Conservation (phyloP, 1,140 invertebrate species). For the Cherax quadricarinatus region DNA sequence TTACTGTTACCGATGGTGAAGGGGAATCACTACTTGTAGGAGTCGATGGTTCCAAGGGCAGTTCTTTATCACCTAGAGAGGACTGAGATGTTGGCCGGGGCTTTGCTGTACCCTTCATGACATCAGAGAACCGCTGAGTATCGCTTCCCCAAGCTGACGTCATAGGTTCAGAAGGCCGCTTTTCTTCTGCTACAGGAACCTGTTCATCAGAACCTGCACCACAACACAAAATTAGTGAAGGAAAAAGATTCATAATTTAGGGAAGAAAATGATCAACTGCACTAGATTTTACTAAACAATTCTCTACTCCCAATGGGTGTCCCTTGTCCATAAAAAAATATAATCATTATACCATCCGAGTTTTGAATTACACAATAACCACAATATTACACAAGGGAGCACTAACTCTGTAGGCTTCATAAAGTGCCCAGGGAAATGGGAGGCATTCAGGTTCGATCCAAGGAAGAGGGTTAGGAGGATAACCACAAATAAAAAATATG, state of each 20-base stretch:
- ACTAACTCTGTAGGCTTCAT: too few relatives aligned
- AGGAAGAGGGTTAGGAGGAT: too few relatives aligned
- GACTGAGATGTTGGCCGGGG: constrained; percentile 67
- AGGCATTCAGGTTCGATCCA: too few relatives aligned
- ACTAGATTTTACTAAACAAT: too few relatives aligned
- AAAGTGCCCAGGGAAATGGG: too few relatives aligned
- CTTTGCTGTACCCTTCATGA: constrained; percentile 87
- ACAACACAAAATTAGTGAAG: neutral
- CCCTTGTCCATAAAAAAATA: too few relatives aligned
- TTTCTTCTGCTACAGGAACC: constrained; percentile 68
- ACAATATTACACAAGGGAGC: too few relatives aligned
- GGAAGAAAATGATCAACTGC: neutral
- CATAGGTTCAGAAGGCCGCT: constrained; percentile 32
- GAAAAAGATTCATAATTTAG: neutral
- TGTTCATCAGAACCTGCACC: constrained; percentile 68
- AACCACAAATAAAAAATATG: too few relatives aligned
- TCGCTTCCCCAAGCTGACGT: constrained; percentile 56
- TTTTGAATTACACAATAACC: too few relatives aligned
- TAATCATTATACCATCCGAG: too few relatives aligned
- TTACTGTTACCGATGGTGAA: neutral
- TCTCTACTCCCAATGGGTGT: too few relatives aligned
- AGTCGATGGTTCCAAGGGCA: constrained; percentile 12
- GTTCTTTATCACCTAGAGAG: constrained; percentile 44
- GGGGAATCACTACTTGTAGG: constrained; percentile 8
- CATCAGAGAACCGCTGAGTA: constrained; percentile 84